Conservation (phyloP, 1,140 invertebrate genomes). For the Conus betulinus region DNA sequence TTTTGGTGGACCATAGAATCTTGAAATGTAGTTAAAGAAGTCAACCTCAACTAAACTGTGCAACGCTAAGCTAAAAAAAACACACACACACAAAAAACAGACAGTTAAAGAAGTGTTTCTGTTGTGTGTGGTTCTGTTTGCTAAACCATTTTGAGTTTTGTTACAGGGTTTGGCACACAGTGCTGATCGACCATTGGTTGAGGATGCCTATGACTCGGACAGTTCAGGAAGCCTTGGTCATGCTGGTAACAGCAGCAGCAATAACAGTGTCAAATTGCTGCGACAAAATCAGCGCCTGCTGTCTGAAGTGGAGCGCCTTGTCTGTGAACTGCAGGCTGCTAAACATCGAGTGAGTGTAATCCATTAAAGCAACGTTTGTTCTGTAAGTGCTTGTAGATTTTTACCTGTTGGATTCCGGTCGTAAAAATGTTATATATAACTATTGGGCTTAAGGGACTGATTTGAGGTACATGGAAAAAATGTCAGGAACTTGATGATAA, state of each 20-base stretch:
- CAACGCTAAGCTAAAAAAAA: too few species aligned
- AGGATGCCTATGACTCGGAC: conserved; percentile 39
- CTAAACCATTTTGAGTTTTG: not conserved
- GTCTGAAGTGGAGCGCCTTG: conserved; percentile 64
- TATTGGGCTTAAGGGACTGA: too few species aligned
- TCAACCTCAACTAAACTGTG: too few species aligned
- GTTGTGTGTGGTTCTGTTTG: too few species aligned
- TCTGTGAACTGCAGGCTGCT: conserved; percentile 56
- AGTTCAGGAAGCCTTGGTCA: conserved; percentile 31
- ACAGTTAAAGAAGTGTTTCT: too few species aligned
- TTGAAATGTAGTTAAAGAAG: too few species aligned
- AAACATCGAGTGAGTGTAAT: conserved; percentile 55
- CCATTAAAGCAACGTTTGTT: not conserved
- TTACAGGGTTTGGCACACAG: not conserved
- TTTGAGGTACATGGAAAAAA: too few species aligned
- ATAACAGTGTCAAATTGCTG: conserved; percentile 53
- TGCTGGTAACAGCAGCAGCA: not conserved
- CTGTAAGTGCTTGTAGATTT: not conserved
- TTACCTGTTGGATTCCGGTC: too few species aligned
- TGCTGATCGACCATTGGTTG: not conserved
- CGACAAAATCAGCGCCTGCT: conserved; percentile 68
- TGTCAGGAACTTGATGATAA: too few species aligned
- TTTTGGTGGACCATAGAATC: too few species aligned
- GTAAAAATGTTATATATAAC: too few species aligned
- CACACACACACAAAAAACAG: too few species aligned